These are phyloP conservation scores for Bhutanitis thaidina DNA, from an alignment of 2,888 invertebrate genomes.

Conservation along the genomic window DNA sequence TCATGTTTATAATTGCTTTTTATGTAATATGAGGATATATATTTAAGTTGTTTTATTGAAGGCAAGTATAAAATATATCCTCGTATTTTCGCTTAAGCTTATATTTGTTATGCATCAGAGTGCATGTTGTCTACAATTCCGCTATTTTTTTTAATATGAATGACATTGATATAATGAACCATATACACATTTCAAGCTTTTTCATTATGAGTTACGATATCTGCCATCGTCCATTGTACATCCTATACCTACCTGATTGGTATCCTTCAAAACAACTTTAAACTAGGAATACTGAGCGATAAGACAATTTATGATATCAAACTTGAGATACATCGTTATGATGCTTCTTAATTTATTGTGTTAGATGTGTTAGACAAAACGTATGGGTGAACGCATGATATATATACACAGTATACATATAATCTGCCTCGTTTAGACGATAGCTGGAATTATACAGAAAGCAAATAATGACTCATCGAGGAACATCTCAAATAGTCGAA, in stretches of 20 bases:
- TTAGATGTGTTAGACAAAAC: conserved; percentile 44
- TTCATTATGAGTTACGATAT: neutral
- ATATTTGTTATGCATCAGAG: conserved; percentile 24
- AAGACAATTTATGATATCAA: conserved; percentile 11
- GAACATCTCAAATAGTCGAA: conserved; percentile 24
- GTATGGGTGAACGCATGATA: conserved; percentile 60
- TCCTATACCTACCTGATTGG: conserved; percentile 11
- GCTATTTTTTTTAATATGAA: conserved; percentile 3
- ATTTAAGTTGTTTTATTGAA: neutral
- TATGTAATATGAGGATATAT: conserved; percentile 21
- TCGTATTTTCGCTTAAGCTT: conserved; percentile 28
- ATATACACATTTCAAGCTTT: conserved; percentile 2
- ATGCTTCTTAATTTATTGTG: conserved; percentile 46
- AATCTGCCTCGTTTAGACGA: conserved; percentile 50
- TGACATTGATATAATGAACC: neutral
- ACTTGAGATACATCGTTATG: conserved; percentile 32
- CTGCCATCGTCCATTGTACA: conserved; percentile 5
- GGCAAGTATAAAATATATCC: conserved; percentile 14
- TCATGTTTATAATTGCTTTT: conserved; percentile 21
- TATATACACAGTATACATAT: conserved; percentile 48
- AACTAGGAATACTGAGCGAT: conserved; percentile 6
- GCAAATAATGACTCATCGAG: conserved; percentile 31
- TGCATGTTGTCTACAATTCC: conserved; percentile 27
- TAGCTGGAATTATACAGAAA: conserved; percentile 41
- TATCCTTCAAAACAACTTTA: conserved; percentile 6